These are phyloP conservation scores for Bombyx mori DNA, from an alignment of 1,140 invertebrate genomes.

Conservation along the genomic window DNA sequence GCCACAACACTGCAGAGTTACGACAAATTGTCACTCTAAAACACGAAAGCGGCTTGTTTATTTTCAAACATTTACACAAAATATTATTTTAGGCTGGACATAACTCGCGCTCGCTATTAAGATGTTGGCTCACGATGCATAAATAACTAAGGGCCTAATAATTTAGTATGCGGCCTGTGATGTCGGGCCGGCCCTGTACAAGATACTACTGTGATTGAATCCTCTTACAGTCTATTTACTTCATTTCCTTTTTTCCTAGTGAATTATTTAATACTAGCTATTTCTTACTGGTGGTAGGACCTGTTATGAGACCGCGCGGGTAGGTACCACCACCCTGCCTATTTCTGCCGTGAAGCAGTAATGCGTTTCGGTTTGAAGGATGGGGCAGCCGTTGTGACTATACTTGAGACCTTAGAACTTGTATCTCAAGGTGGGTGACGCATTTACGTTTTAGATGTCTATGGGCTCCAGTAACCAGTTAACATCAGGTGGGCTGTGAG, in stretches of 20 bases:
- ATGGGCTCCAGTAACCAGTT: too few relatives aligned
- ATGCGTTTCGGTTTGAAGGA: too few relatives aligned
- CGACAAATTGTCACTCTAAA: slow-evolving; percentile 45
- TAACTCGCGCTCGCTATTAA: slow-evolving; percentile 63
- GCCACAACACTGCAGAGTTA: slow-evolving; percentile 33
- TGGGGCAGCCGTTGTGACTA: too few relatives aligned
- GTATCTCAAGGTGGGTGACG: too few relatives aligned
- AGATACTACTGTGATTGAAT: slow-evolving; percentile 52
- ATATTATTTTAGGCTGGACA: slow-evolving; percentile 69
- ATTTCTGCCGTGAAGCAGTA: too few relatives aligned
- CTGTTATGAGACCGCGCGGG: too few relatives aligned
- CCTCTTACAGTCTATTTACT: slow-evolving; percentile 41
- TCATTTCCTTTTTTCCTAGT: slow-evolving; percentile 23
- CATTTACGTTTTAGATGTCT: too few relatives aligned
- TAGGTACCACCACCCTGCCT: too few relatives aligned
- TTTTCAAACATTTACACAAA: slow-evolving; percentile 67
- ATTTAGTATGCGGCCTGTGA: slow-evolving; percentile 64
- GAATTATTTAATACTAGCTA: too few relatives aligned
- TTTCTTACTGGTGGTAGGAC: too few relatives aligned
- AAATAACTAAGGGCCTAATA: slow-evolving; percentile 64
- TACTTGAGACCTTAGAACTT: too few relatives aligned
- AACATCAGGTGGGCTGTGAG: too few relatives aligned
- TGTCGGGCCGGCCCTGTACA: slow-evolving; percentile 41
- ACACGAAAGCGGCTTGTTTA: slow-evolving; percentile 49
- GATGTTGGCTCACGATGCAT: slow-evolving; percentile 67